These are phyloP conservation scores for Plectus sambesii DNA, from an alignment of 1,140 invertebrate genomes.

Conservation along the genomic window DNA sequence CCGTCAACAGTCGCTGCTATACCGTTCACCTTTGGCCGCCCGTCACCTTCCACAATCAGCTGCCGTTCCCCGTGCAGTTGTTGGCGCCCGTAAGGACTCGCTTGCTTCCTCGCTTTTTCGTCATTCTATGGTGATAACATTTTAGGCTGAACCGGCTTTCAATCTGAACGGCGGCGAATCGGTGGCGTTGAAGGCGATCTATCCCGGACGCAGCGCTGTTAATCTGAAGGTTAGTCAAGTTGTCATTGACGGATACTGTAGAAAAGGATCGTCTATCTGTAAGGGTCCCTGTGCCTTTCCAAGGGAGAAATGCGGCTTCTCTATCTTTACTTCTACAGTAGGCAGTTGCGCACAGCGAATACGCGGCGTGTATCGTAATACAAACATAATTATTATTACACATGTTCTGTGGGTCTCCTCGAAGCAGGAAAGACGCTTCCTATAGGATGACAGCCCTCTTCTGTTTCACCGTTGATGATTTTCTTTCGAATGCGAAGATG, in stretches of 20 bases:
- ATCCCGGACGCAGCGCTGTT: not conserved
- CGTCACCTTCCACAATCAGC: conserved; percentile 74
- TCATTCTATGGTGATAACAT: conserved; percentile 34
- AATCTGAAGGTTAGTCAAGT: not conserved
- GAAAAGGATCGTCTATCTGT: too few species aligned
- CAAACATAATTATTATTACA: conserved; percentile 4
- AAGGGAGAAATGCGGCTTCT: too few species aligned
- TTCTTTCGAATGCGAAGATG: too few species aligned
- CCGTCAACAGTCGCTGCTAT: conserved; percentile 56
- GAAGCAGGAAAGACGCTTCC: too few species aligned
- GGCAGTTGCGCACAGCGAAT: too few species aligned
- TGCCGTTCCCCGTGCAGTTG: conserved; percentile 67
- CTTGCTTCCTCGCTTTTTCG: conserved; percentile 50
- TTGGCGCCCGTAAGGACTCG: conserved; percentile 48
- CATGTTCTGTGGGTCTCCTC: too few species aligned
- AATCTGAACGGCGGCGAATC: conserved; percentile 33
- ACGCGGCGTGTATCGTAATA: conserved; percentile 5
- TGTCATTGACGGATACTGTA: not conserved
- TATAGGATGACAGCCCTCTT: too few species aligned
- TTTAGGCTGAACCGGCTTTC: conserved; percentile 13
- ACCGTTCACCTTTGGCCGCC: conserved; percentile 74
- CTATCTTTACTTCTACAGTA: too few species aligned
- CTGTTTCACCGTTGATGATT: too few species aligned
- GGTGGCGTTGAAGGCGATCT: conserved; percentile 23
- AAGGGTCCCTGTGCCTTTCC: too few species aligned